Conservation (phyloP, 1,140 invertebrate species). For the Venturia canescens region DNA sequence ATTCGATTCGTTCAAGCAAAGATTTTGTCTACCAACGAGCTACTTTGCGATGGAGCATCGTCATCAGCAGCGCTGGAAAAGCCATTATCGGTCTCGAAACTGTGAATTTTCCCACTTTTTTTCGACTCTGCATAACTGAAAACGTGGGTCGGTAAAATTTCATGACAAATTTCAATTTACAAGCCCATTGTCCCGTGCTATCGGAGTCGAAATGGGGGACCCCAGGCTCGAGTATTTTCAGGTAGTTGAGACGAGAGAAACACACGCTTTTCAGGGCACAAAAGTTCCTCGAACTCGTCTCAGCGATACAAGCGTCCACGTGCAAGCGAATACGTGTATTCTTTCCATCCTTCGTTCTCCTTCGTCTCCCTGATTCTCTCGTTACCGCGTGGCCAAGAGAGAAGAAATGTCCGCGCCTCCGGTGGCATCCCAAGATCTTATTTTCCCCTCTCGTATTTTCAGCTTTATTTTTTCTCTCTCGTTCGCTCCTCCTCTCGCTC, state of each 20-base stretch:
- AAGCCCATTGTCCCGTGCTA: neutral
- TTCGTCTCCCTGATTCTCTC: constrained; percentile 29
- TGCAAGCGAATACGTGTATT: neutral
- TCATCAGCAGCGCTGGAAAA: too few relatives aligned
- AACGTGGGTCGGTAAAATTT: neutral
- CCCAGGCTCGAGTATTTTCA: neutral
- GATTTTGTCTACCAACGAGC: too few relatives aligned
- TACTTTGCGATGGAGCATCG: too few relatives aligned
- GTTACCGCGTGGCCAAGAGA: constrained; percentile 20
- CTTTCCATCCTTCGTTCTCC: neutral
- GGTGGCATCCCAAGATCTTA: constrained; percentile 35
- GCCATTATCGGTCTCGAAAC: too few relatives aligned
- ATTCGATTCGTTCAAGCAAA: too few relatives aligned
- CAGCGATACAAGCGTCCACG: neutral
- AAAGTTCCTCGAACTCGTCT: constrained; percentile 23
- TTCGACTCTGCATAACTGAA: too few relatives aligned
- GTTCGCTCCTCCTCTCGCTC: neutral
- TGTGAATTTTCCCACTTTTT: too few relatives aligned
- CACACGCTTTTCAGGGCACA: constrained; percentile 3
- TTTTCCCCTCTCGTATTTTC: neutral
- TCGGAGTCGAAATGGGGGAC: neutral
- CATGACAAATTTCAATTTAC: neutral
- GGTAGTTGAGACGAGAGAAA: neutral
- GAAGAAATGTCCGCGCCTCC: constrained; percentile 31
- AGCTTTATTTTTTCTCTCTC: constrained; percentile 13